phyloP scores from a whole-genome alignment of 1,140 invertebrate species.

The Drosophila cardini region DNA sequence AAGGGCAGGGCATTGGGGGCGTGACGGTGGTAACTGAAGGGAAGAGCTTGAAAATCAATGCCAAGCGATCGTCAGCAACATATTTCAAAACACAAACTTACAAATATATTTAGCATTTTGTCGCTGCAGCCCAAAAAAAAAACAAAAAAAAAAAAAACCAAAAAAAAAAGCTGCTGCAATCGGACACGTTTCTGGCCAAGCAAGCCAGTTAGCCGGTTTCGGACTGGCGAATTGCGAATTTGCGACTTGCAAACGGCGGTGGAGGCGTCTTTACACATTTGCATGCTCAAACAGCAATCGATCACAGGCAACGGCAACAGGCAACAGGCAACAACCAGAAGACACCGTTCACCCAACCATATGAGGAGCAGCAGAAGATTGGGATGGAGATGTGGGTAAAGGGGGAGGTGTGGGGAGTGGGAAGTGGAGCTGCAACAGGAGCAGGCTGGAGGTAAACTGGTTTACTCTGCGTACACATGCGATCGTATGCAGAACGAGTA shows the following conservation, averaged over 20 bases:
- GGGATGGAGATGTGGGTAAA: no score
- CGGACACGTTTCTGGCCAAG: conserved; percentile 55
- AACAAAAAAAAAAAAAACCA: not conserved
- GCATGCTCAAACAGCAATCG: conserved; percentile 83
- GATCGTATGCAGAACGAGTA: conserved; percentile 18
- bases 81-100: conserved; percentile 70
- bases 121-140: conserved; percentile 54
- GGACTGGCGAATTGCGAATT: conserved; percentile 26
- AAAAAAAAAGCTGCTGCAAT: conserved; percentile 43
- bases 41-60: conserved; percentile 60
- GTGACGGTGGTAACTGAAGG: not conserved
- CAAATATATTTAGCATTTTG: conserved; percentile 82
- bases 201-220: conserved; percentile 54
- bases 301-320: conserved; percentile 53
- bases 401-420: not conserved
- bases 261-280: conserved; percentile 83
- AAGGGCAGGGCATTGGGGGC: not conserved
- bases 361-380: conserved; percentile 37
- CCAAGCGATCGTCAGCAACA: conserved; percentile 78
- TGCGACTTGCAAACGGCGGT: conserved; percentile 59
- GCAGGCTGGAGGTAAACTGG: conserved; percentile 40
- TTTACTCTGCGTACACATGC: conserved; percentile 51
- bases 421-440: not conserved
- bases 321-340: conserved; percentile 27
- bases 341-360: conserved; percentile 57